phyloP scores from a whole-genome alignment of 2,888 invertebrate genomes.

The Drosophila meridiana region DNA sequence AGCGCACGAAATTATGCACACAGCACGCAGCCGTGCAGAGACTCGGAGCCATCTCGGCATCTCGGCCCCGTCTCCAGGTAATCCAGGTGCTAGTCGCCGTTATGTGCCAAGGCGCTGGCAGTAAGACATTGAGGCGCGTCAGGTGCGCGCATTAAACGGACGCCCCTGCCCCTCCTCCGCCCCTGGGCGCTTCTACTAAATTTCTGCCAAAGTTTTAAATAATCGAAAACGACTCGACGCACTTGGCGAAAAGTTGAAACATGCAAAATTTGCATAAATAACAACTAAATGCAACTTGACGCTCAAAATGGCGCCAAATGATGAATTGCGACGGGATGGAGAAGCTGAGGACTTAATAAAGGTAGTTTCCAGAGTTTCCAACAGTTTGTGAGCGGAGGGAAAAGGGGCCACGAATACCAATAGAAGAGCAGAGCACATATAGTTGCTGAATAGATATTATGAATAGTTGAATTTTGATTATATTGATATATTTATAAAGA shows the following conservation, averaged over 20 bases:
- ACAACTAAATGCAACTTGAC: constrained; percentile 82
- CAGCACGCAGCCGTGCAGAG: constrained; percentile 31
- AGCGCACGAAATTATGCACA: constrained; percentile 78
- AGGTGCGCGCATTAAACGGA: constrained; percentile 77
- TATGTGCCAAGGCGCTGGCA: constrained; percentile 32
- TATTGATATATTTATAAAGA: too few species aligned
- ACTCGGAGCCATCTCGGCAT: neutral
- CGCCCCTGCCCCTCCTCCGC: neutral
- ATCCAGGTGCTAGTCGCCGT: constrained; percentile 56
- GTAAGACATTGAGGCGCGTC: constrained; percentile 75
- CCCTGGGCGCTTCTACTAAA: constrained; percentile 51
- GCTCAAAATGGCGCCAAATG: constrained; percentile 73
- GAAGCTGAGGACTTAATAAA: constrained; percentile 17
- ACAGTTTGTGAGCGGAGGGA: neutral
- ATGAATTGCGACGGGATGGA: constrained; percentile 57
- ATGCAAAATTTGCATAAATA: constrained; percentile 84
- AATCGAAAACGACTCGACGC: constrained; percentile 81
- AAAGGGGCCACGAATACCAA: neutral
- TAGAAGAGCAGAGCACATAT: neutral
- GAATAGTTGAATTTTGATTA: neutral
- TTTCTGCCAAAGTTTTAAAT: constrained; percentile 76
- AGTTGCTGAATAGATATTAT: neutral
- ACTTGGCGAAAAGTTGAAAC: constrained; percentile 78
- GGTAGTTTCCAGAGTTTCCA: neutral
- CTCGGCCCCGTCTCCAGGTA: constrained; percentile 30